Evolutionary conservation across 2,113 vertebrate species (phyloP), one percentile per base, ranked within the genome.

Genomic region (Hucho hucho): DNA sequence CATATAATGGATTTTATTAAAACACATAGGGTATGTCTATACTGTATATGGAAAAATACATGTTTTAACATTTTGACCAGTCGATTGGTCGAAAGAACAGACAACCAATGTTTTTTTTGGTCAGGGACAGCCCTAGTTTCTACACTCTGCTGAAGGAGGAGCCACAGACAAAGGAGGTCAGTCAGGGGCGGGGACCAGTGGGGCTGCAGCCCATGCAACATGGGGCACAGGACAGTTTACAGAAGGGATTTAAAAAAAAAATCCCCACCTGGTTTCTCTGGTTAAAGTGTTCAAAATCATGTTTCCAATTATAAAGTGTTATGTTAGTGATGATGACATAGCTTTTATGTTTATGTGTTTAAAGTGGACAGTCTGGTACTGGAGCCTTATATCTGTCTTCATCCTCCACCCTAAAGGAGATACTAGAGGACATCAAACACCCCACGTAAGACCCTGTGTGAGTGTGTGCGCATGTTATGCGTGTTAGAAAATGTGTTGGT

Each of bases 371-470:
- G 85, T 93, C 92, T 72, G 90, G 89, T 70, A 80, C 74, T 1
- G 89, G 87, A 22, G 75, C 75, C 0, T 76, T 93, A 65, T 88
- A 90, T 72, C 87, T 99, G 85, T 96, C 96, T 0, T 96, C 97
- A 0, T 95, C 95, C 1, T 97, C 97, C 20, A 97, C 96, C 0
- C 82, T 97, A 24, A 26, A 90, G 43, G 97, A 99, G 87, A 97
- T 99, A 83, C 92, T 99, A 0, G 97, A 99, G 82, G 96, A 96
- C 84, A 95, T 99, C 94, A 99, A 96, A 84, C 97, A 99, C 84
- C 96, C 97, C 26, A 96, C 91, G 98, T 99, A 93, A 96, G 95
- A 90, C 3, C 4, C 4, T 29, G 29, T 29, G 29, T 29, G 29
- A 5, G 29, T 5, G 29, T 29, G 3, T 29, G 29, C 29, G 29